Evolutionary conservation across 2,888 invertebrate genomes (phyloP).

Genomic region (Parnassius orleans): DNA sequence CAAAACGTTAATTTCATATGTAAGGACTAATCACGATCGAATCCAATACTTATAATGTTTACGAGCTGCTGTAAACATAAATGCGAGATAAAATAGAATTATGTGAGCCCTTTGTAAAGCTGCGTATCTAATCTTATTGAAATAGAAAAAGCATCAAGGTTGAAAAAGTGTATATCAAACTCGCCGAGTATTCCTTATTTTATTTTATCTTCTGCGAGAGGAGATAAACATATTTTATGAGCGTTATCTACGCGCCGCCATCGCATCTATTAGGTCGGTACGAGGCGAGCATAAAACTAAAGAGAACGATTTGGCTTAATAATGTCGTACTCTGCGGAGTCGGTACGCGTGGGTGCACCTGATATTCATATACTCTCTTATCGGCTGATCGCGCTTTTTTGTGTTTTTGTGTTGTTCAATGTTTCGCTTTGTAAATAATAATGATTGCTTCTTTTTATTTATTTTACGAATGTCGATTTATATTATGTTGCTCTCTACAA

Average conservation of each 20-base stretch:
- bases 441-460: neutral
- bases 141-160: slow-evolving; percentile 51
- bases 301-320: slow-evolving; percentile 56
- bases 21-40: slow-evolving; percentile 33
- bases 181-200: slow-evolving; percentile 46
- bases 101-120: slow-evolving; percentile 41
- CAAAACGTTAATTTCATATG: no score
- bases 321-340: slow-evolving; percentile 50
- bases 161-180: slow-evolving; percentile 41
- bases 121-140: slow-evolving; percentile 53
- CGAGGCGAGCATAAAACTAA: slow-evolving; percentile 58
- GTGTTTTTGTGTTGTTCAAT: slow-evolving; percentile 4
- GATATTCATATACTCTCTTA: slow-evolving; percentile 41
- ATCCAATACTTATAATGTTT: slow-evolving; percentile 37
- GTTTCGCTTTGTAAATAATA: slow-evolving; percentile 32
- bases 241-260: slow-evolving; percentile 45
- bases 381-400: slow-evolving; percentile 35
- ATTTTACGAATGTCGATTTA: no score
- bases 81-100: slow-evolving; percentile 43
- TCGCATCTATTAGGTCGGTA: slow-evolving; percentile 52
- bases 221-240: slow-evolving; percentile 40
- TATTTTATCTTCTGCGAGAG: slow-evolving; percentile 38
- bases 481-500: no score
- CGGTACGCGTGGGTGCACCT: slow-evolving; percentile 51
- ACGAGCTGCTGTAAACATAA: slow-evolving; percentile 45